Base-by-base conservation (phyloP, 2,113 vertebrate species). In the Pithys albifrons region DNA sequence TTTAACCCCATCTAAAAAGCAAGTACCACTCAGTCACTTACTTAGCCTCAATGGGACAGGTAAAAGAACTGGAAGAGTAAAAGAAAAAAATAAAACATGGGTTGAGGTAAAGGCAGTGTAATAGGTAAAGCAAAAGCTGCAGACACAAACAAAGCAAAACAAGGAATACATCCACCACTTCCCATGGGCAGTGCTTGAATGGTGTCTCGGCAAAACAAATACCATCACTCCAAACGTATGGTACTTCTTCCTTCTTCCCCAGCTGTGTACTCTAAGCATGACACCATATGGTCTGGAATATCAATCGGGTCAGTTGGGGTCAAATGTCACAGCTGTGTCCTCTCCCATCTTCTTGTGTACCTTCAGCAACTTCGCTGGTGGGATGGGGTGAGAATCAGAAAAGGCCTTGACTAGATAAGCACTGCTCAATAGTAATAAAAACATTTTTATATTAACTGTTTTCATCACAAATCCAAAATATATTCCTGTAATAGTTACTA, bases 211-310 rank as follows among this genome's bases (percentile, higher is more conserved):
- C 29, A 75, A 80, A 19, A 70, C 15, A 82, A 28, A 70, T 1
- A 0, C 4, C 5, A 28, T 39, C 10, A 25, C 7, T 39, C 37
- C 1, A 7, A 52, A 71, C 0, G 0, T 24, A 25, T 8, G n/a
- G 2, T 2, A 6, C 8, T 64, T 48, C 27, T 18, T 73, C 29
- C 27, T n/a, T 58, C 7, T 81, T 48, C 14, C 22, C 7, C 19
- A 43, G 14, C 8, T n/a, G 59, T 41, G 10, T 48, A 4, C 28
- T 2, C 7, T 48, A 29, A 88, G 8, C 5, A 24, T 27, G n/a
- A 41, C 0, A 0, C 14, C 52, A 27, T 46, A n/a, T 7, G 13
- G 5, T 27, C 5, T 49, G 39, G 15, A 14, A 78, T 31, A 70
- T 8, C 17, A 11, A 18, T 59, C 45, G 17, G 0, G 2, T 27